Base-by-base conservation (phyloP, 2,113 vertebrate genomes). In the Xiphophorus couchianus region DNA sequence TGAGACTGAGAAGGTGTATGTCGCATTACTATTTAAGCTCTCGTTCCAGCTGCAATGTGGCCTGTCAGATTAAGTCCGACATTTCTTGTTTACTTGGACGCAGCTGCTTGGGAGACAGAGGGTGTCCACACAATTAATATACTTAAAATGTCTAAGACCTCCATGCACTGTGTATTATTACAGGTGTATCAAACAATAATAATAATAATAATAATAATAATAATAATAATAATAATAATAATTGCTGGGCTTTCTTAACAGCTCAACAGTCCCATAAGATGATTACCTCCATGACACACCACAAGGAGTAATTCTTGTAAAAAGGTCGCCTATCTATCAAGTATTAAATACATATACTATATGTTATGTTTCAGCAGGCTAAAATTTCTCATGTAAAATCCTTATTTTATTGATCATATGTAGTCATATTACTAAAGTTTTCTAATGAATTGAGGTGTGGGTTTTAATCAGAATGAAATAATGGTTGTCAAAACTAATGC, bases 61-160 rank as follows among this genome's bases (percentile, higher is more conserved):
- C 66, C 74, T 80, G 77, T 83, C 71, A 86, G 66, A 77, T 74
- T 77, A 81, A 71, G 25, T 80, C 70, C 58, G 71, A 74, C 74
- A 64, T 73, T 28, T 73, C 28, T n/a, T 69, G 73, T 77, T 69
- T 76, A 30, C 69, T 62, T 42, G 48, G 37, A 31, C 58, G 66
- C 64, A 73, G 19, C 58, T 66, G 63, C 58, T 44, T 64, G 58
- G 31, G 35, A 66, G 66, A 68, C 10, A 22, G 13, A 67, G 48
- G 48, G 48, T 51, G 76, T 30, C 79, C 15, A 69, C 78, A 65
- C 60, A 69, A 76, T 69, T 76, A 30, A 68, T n/a, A 68, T 62
- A 61, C 66, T 30, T 64, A 35, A 30, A 63, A 62, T 39, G 29
- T 19, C 10, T 63, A 19, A 30, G 15, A 19, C 4, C 42, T 54